Conservation (phyloP, 2,797 vertebrate genomes). For the Danionella dracula region DNA sequence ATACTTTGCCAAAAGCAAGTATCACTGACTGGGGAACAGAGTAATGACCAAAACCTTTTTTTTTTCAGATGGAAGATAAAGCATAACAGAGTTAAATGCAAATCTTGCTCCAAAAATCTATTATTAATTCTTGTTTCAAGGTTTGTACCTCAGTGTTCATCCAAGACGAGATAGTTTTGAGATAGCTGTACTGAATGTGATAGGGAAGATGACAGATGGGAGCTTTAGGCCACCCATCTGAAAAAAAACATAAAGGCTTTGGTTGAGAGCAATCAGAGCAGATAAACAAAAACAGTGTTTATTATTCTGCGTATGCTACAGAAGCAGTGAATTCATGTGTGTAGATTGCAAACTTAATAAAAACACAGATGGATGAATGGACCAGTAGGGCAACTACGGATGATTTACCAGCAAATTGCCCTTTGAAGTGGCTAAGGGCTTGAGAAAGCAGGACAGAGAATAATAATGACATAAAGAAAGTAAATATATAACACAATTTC, state of each 20-base stretch:
- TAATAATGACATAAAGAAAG: background rate
- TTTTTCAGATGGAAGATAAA: background rate
- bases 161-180: background rate
- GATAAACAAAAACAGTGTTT: constrained; percentile 28
- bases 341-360: constrained; percentile 8
- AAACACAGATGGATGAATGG: constrained; percentile 16
- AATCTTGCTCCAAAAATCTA: background rate
- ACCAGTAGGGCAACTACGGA: constrained; percentile 10
- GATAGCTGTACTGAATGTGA: background rate
- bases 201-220: background rate
- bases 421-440: constrained; percentile 11
- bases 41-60: background rate
- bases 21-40: background rate
- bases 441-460: background rate
- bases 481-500: background rate
- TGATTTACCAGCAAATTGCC: constrained; percentile 21
- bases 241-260: constrained; percentile 13
- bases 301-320: constrained; percentile 25
- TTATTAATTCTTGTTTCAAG: background rate
- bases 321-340: constrained; percentile 1
- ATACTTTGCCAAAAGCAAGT: constrained; percentile 14
- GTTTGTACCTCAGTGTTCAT: background rate
- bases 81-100: background rate
- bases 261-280: constrained; percentile 26
- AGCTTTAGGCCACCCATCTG: too few species aligned